These are phyloP conservation scores for Tethea ocularis DNA, from an alignment of 2,888 invertebrate genomes.

Conservation along the genomic window DNA sequence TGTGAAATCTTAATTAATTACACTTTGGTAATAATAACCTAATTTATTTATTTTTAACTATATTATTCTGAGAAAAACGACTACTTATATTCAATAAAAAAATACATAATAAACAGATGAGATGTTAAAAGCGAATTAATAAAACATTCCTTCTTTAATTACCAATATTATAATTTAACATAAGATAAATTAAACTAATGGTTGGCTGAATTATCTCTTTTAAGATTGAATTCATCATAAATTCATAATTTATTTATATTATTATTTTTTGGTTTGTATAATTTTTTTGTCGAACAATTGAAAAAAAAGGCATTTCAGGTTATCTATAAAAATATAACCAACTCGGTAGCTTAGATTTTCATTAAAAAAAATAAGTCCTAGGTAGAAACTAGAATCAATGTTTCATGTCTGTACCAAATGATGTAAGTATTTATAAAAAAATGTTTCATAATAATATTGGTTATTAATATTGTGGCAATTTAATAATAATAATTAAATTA, in stretches of 20 bases:
- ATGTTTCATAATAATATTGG: neutral
- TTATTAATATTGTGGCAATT: neutral
- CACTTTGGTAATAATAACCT: constrained; percentile 82
- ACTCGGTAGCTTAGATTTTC: too few species aligned
- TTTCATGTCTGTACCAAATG: too few species aligned
- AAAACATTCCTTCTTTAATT: neutral
- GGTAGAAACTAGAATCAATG: too few species aligned
- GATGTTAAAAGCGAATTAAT: constrained; percentile 11
- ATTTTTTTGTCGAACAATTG: too few species aligned
- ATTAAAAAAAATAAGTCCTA: too few species aligned
- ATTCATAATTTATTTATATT: too few species aligned
- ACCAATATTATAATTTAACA: neutral
- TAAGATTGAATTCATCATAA: too few species aligned
- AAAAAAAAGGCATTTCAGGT: too few species aligned
- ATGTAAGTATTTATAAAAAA: neutral
- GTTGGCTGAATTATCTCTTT: too few species aligned
- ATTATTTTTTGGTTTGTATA: too few species aligned
- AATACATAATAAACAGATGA: constrained; percentile 18
- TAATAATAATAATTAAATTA: neutral
- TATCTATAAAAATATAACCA: too few species aligned
- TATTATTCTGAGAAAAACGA: constrained; percentile 57
- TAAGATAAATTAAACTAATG: too few species aligned
- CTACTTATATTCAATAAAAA: constrained; percentile 21
- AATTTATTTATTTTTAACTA: constrained; percentile 62
- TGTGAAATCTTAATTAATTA: constrained; percentile 70